Evolutionary conservation across 2,888 invertebrate genomes (phyloP).

Genomic region (Lydus trimaculatus): DNA sequence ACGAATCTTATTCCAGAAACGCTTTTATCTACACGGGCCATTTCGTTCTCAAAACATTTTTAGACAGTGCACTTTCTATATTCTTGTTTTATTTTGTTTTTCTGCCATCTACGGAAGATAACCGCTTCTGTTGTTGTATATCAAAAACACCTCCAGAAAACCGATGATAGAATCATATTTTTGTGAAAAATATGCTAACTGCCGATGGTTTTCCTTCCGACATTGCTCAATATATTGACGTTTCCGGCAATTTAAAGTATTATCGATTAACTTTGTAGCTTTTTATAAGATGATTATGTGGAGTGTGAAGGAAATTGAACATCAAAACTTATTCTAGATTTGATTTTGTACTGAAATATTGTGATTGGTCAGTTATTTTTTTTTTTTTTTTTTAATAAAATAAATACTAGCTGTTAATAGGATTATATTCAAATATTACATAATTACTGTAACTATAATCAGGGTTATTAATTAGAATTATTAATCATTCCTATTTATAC

Average conservation of each 20-base stretch:
- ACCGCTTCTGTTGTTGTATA: too few relatives aligned
- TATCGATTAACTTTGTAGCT: neutral
- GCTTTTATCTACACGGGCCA: too few relatives aligned
- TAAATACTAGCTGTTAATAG: neutral
- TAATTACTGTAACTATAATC: neutral
- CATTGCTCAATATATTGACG: neutral
- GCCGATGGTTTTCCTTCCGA: neutral
- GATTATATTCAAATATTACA: neutral
- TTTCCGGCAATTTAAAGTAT: neutral
- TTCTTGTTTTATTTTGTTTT: too few relatives aligned
- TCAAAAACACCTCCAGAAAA: neutral
- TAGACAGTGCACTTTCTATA: too few relatives aligned
- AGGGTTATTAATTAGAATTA: neutral
- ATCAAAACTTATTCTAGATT: neutral
- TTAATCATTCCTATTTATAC: neutral
- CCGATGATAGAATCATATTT: neutral
- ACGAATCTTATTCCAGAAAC: too few relatives aligned
- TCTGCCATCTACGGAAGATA: too few relatives aligned
- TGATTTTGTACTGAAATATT: neutral
- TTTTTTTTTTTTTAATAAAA: neutral
- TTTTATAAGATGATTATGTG: neutral
- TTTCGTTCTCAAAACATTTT: too few relatives aligned
- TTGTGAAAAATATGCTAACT: neutral
- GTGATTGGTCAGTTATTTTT: constrained; percentile 1
- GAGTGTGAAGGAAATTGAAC: neutral